Evolutionary conservation across 2,888 invertebrate genomes (phyloP).

Genomic region (Brachylomia viminalis): DNA sequence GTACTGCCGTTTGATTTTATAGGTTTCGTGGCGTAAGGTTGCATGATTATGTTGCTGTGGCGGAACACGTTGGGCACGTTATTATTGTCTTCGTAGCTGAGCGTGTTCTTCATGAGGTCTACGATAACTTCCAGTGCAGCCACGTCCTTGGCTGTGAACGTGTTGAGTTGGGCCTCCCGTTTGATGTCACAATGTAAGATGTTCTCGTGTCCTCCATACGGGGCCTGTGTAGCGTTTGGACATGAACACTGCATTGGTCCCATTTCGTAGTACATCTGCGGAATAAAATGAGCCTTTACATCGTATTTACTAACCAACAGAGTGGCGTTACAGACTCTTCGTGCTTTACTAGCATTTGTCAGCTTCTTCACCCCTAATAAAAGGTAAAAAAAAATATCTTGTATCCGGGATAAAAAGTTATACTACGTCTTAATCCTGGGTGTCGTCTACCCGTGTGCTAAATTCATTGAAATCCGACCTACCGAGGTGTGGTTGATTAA

Average conservation of each 20-base stretch:
- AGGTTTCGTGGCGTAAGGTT: conserved; percentile 7
- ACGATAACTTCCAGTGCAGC: conserved; percentile 82
- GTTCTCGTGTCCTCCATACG: accelerated
- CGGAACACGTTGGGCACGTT: conserved; percentile 7
- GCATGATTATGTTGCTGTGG: background rate
- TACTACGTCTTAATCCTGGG: background rate
- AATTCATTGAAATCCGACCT: background rate
- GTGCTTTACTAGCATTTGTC: background rate
- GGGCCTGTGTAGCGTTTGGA: background rate
- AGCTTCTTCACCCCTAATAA: too few relatives aligned
- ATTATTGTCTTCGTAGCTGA: conserved; percentile 64
- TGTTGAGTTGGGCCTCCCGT: conserved; percentile 62
- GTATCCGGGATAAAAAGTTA: too few relatives aligned
- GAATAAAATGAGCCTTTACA: background rate
- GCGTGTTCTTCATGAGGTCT: conserved; percentile 76
- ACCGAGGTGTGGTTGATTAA: background rate
- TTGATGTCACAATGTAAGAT: conserved; percentile 24
- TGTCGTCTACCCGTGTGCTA: too few relatives aligned
- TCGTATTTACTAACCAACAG: background rate
- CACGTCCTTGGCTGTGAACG: conserved; percentile 80
- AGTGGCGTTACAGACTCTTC: too few relatives aligned
- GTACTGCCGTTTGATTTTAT: conserved; percentile 1
- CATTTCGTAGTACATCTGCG: conserved; percentile 36
- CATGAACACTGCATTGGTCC: background rate
- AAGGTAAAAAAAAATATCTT: background rate